Base-by-base conservation (phyloP, 2,888 invertebrate species). In the Liopterus haemorrhoidalis region DNA sequence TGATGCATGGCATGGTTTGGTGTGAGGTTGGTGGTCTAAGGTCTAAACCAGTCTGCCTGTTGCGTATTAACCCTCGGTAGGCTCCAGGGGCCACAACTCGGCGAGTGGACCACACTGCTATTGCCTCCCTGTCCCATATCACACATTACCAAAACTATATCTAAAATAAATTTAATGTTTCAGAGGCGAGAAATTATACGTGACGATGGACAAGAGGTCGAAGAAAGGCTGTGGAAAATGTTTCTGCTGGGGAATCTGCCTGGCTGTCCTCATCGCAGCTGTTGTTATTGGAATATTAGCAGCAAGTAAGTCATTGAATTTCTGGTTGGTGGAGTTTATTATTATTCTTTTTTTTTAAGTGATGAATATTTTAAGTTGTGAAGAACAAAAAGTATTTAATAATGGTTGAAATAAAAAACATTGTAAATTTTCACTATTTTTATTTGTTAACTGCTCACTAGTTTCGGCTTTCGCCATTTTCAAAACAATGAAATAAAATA, bases 141-240 rank as follows among this genome's bases (percentile, higher is more conserved):
- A 22, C 8, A 22, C 22, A n/a, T 22, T 22, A 22, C 5, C 5
- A 22, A 19, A 18, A 20, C 33, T 20, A 33, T 19, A 33, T 20
- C 25, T 11, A 25, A 25, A 25, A 12, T 19, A 5, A 18, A 33
- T 33, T 6, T 33, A 61, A 51, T 61, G 62, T 79, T 78, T 41
- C 76, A 85, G 86, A 67, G 85, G 86, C 43, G 86, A 87, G 67
- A 87, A 87, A 63, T 67, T 87, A 43, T 86, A 85, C 63, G 83
- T 87, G 48, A 87, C 86, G 9, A 84, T 84, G 61, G 86, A 86
- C 66, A 85, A 85, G 63, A 73, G 85, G 41, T 78, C 79, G 32
- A 79, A 78, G 62, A 79, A 79, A 59, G 75, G 78, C 44, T 79
- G 81, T 60, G 78, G 79, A 54, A 73, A 74, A 61, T 72, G 74